Conservation (phyloP, 1,140 invertebrate species). For the Onthophagus taurus region DNA sequence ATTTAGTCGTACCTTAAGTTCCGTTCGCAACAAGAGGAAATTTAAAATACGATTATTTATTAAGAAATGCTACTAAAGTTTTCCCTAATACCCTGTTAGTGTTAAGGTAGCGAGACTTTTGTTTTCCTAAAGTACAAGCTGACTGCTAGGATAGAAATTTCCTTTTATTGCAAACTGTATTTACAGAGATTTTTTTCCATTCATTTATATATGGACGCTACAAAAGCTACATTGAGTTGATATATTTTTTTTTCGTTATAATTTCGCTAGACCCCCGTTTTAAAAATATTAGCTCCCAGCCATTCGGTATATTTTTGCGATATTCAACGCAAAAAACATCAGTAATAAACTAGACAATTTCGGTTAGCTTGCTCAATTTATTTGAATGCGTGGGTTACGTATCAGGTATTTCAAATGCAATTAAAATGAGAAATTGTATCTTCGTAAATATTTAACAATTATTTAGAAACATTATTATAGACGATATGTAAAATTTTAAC, state of each 20-base stretch:
- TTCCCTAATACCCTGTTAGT: slow-evolving; percentile 16
- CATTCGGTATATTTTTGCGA: slow-evolving; percentile 7
- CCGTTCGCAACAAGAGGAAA: slow-evolving; percentile 14
- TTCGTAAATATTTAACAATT: not conserved
- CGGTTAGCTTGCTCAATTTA: not conserved
- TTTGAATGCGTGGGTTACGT: not conserved
- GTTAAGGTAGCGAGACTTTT: slow-evolving; percentile 8
- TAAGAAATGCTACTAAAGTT: slow-evolving; percentile 4
- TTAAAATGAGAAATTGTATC: not conserved
- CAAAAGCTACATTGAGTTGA: slow-evolving; percentile 16
- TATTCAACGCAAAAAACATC: not conserved
- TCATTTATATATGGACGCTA: slow-evolving; percentile 13
- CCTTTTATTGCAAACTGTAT: slow-evolving; percentile 5
- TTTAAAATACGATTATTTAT: not conserved
- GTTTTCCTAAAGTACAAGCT: slow-evolving; percentile 7
- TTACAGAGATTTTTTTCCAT: not conserved
- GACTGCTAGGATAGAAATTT: not conserved
- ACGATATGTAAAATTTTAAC: not conserved
- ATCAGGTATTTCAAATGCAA: not conserved
- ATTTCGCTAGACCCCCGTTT: not conserved
- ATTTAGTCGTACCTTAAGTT: not conserved
- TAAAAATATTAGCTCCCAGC: slow-evolving; percentile 12
- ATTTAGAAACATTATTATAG: not conserved
- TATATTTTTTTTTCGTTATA: slow-evolving; percentile 7
- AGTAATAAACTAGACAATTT: not conserved